Evolutionary conservation across 1,140 invertebrate genomes (phyloP).

Genomic region (Drosophila sp.): DNA sequence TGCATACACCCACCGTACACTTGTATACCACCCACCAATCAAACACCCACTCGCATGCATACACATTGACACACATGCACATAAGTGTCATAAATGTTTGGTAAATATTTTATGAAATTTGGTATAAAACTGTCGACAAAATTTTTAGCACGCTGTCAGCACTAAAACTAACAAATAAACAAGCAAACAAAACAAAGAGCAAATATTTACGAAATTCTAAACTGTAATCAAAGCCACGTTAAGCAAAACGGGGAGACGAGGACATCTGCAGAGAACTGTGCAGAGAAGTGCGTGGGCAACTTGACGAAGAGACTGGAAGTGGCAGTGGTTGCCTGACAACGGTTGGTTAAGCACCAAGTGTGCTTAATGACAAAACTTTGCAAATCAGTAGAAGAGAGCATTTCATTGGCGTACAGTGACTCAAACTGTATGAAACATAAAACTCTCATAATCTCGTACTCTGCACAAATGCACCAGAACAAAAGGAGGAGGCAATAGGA

Average conservation of each 20-base stretch:
- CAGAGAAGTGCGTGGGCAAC: background rate
- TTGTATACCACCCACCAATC: too few relatives aligned
- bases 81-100: constrained; percentile 34
- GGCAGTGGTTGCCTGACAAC: constrained; percentile 25
- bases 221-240: constrained; percentile 56
- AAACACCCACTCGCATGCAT: background rate
- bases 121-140: constrained; percentile 55
- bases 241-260: constrained; percentile 3
- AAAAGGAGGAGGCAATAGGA: background rate
- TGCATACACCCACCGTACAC: background rate
- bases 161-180: constrained; percentile 47
- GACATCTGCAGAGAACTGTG: too few relatives aligned
- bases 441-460: constrained; percentile 66
- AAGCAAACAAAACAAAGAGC: constrained; percentile 27
- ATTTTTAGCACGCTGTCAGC: constrained; percentile 46
- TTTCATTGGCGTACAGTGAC: constrained; percentile 63
- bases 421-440: constrained; percentile 47
- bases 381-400: constrained; percentile 69
- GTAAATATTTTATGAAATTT: constrained; percentile 38
- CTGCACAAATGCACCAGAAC: constrained; percentile 49
- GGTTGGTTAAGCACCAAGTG: constrained; percentile 55
- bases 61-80: constrained; percentile 10
- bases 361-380: constrained; percentile 79
- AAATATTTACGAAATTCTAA: constrained; percentile 74
- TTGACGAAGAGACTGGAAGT: background rate